phyloP scores from a whole-genome alignment of 2,113 vertebrate species.

The Chamaea fasciata region DNA sequence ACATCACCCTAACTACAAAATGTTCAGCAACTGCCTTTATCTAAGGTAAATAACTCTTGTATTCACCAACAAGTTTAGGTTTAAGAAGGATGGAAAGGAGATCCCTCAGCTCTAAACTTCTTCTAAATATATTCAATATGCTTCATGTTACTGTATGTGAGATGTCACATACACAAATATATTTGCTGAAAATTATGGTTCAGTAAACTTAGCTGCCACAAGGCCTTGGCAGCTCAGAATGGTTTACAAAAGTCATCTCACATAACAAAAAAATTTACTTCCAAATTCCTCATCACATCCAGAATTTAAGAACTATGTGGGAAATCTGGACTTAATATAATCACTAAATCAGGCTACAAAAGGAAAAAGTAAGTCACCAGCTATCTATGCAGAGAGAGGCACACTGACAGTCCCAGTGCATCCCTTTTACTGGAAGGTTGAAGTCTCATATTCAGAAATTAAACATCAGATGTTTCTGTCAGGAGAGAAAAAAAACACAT shows the following conservation, averaged over 20 bases:
- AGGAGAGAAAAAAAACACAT: not conserved
- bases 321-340: not conserved
- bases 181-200: not conserved
- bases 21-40: not conserved
- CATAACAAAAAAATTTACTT: not conserved
- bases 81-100: not conserved
- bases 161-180: not conserved
- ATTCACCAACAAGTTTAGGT: not conserved
- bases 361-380: not conserved
- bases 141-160: not conserved
- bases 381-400: not conserved
- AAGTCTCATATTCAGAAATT: not conserved
- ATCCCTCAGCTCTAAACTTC: not conserved
- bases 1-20: not conserved
- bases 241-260: not conserved
- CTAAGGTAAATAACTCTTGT: not conserved
- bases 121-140: not conserved
- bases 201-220: not conserved
- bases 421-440: not conserved
- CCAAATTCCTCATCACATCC: not conserved
- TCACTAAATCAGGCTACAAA: not conserved
- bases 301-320: not conserved
- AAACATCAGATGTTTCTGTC: not conserved
- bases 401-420: not conserved
- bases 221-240: not conserved